These are phyloP conservation scores for Xanthia togata DNA, from an alignment of 2,888 invertebrate species.

Conservation along the genomic window DNA sequence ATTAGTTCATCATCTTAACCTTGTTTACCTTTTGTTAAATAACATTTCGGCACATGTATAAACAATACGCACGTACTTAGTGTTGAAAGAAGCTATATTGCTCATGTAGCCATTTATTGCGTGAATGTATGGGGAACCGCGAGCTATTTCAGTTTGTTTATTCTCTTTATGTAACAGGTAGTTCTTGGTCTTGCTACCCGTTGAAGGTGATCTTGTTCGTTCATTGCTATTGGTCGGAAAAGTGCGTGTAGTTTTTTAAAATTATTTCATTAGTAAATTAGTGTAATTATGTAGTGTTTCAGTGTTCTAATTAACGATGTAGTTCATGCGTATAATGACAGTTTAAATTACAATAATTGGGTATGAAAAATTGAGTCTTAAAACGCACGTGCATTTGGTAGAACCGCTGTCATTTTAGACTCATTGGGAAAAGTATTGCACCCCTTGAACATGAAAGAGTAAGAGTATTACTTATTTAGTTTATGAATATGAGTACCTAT, in stretches of 20 bases:
- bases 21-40: constrained; percentile 60
- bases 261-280: constrained; percentile 16
- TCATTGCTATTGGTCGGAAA: constrained; percentile 19
- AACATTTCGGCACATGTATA: constrained; percentile 67
- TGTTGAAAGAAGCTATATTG: constrained; percentile 57
- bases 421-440: neutral
- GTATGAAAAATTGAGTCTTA: constrained; percentile 9
- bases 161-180: constrained; percentile 56
- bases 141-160: constrained; percentile 60
- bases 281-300: constrained; percentile 17
- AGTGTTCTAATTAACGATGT: constrained; percentile 35
- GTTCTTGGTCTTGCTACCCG: constrained; percentile 66
- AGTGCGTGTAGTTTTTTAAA: neutral
- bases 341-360: constrained; percentile 27
- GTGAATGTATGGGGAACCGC: constrained; percentile 38
- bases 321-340: constrained; percentile 37
- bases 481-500: too few relatives aligned
- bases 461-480: too few relatives aligned
- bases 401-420: neutral
- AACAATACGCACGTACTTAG: constrained; percentile 50
- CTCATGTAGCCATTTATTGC: constrained; percentile 35
- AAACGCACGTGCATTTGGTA: constrained; percentile 14
- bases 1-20: constrained; percentile 63
- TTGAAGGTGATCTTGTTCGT: constrained; percentile 46
- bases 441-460: too few relatives aligned